These are phyloP conservation scores for Autographa gamma DNA, from an alignment of 2,888 invertebrate species.

Conservation along the genomic window DNA sequence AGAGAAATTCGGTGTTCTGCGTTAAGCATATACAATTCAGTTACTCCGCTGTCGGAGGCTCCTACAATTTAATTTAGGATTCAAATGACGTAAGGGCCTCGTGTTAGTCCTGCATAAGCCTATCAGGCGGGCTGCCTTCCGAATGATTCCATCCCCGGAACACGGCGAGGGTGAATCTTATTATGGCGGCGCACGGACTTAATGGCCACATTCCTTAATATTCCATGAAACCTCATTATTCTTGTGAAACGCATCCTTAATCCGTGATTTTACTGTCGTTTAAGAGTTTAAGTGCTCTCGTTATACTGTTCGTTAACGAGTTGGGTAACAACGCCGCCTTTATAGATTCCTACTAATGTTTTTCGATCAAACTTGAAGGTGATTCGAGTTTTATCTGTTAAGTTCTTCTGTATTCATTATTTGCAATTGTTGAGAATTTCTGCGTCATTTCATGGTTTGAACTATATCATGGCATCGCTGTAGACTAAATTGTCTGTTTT, in stretches of 20 bases:
- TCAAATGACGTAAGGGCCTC: neutral
- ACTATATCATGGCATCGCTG: too few relatives aligned
- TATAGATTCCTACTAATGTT: constrained; percentile 25
- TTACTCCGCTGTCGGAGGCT: neutral
- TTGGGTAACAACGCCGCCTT: constrained; percentile 36
- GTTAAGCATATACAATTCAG: neutral
- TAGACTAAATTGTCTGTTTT: too few relatives aligned
- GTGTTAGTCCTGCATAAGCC: constrained; percentile 5
- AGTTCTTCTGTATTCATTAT: neutral
- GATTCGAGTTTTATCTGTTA: constrained; percentile 8
- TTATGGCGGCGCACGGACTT: neutral
- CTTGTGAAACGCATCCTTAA: constrained; percentile 60
- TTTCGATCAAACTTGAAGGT: constrained; percentile 28
- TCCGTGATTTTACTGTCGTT: constrained; percentile 58
- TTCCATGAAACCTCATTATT: constrained; percentile 29
- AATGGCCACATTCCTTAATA: constrained; percentile 5
- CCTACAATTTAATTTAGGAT: constrained; percentile 3
- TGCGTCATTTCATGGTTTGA: neutral
- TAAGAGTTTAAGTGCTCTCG: constrained; percentile 69
- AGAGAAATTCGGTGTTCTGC: neutral
- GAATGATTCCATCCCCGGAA: neutral
- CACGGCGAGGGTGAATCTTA: constrained; percentile 3
- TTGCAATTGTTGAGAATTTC: neutral
- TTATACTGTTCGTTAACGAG: constrained; percentile 66
- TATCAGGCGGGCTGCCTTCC: neutral